Percentiles rank a stretch among this genome's conserved stretches.
These are phyloP conservation scores for Bovichtus variegatus DNA, from an alignment of 2,797 vertebrate species.

Conservation along the genomic window DNA sequence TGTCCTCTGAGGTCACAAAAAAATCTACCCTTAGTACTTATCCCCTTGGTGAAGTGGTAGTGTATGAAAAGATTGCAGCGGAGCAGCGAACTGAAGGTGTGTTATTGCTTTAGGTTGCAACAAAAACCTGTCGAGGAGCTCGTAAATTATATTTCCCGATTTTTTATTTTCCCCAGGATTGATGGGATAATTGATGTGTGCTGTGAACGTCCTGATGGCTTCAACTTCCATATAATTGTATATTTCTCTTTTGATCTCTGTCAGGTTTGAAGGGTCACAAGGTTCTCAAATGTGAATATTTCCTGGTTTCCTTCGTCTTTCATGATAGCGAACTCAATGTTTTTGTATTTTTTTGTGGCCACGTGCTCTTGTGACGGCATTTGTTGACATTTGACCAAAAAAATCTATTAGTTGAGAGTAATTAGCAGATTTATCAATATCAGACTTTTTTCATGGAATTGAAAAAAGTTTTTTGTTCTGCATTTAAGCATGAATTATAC, in stretches of 20 bases:
- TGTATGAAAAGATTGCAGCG: conserved; percentile 74
- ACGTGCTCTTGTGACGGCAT: not conserved
- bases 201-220: conserved; percentile 65
- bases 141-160: conserved; percentile 78
- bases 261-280: conserved; percentile 38
- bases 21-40: conserved; percentile 75
- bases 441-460: too few species aligned
- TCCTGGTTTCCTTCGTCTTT: not conserved
- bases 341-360: not conserved
- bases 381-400: not conserved
- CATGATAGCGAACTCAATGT: not conserved
- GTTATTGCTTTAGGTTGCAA: conserved; percentile 81
- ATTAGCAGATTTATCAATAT: too few species aligned
- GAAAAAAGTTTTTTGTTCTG: too few species aligned
- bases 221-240: conserved; percentile 51
- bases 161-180: conserved; percentile 40
- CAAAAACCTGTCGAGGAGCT: conserved; percentile 72
- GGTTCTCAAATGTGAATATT: not conserved
- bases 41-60: conserved; percentile 68
- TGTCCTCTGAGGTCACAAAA: conserved; percentile 82
- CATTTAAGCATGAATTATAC: too few species aligned
- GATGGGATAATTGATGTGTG: conserved; percentile 84
- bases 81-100: conserved; percentile 67
- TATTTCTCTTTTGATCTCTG: conserved; percentile 62
- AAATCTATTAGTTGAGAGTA: too few species aligned